Evolutionary conservation across 2,797 vertebrate genomes (phyloP).

Genomic region (Neomorphus geoffroyi): DNA sequence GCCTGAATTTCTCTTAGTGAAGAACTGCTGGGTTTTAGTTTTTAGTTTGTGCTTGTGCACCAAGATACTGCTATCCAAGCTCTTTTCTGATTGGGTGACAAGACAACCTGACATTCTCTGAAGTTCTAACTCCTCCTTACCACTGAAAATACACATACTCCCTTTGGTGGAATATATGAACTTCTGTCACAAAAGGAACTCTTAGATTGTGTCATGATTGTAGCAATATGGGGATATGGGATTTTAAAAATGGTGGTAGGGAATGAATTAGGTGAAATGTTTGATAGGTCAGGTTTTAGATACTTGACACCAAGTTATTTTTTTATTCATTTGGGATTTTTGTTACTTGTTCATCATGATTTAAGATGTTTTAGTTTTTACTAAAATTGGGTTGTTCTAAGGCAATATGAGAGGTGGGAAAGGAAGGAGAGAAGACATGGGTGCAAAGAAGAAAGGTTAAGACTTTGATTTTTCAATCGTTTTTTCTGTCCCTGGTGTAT

Average conservation of each 20-base stretch:
- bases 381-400: neutral
- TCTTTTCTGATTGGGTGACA: neutral
- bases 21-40: neutral
- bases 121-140: neutral
- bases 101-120: neutral
- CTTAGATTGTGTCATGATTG: neutral
- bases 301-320: neutral
- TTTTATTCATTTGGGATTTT: neutral
- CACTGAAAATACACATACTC: neutral
- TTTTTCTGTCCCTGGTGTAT: neutral
- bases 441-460: neutral
- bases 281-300: neutral
- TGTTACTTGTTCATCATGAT: neutral
- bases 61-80: neutral
- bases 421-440: neutral
- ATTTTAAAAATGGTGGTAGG: neutral
- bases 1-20: neutral
- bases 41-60: neutral
- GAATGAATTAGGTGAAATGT: neutral
- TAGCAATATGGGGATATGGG: no score
- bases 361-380: neutral
- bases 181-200: neutral
- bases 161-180: neutral
- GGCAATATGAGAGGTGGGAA: neutral
- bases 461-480: neutral